Conservation (phyloP, 2,888 invertebrate species). For the Allophyes oxyacanthae region DNA sequence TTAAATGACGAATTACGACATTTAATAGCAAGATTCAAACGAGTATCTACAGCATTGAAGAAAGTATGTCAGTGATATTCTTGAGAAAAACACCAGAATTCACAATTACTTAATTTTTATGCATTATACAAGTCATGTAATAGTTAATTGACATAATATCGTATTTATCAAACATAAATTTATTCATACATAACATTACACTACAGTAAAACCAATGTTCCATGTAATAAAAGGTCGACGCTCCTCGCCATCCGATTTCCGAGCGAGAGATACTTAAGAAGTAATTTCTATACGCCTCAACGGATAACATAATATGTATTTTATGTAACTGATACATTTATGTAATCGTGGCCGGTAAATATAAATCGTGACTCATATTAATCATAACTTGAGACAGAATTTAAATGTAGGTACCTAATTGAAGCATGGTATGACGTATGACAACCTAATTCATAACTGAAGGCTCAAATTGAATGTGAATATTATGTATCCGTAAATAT, state of each 20-base stretch:
- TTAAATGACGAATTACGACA: no score
- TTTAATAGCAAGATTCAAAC: no score
- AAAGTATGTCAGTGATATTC: no score
- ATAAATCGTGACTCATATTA: slow-evolving; percentile 29
- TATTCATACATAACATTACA: slow-evolving; percentile 31
- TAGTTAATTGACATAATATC: slow-evolving; percentile 4
- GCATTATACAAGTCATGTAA: slow-evolving; percentile 6
- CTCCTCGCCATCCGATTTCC: slow-evolving; percentile 48
- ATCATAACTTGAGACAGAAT: slow-evolving; percentile 22
- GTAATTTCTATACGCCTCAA: slow-evolving; percentile 20
- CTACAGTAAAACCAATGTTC: slow-evolving; percentile 22
- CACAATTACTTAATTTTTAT: no score
- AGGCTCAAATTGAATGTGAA: no score
- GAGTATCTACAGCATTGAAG: no score
- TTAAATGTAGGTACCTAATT: slow-evolving; percentile 23
- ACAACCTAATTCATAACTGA: slow-evolving; percentile 3
- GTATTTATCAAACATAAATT: slow-evolving; percentile 24
- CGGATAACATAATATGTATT: slow-evolving; percentile 12
- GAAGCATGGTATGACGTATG: slow-evolving; percentile 9
- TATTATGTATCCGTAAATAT: no score
- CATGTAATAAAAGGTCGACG: slow-evolving; percentile 44
- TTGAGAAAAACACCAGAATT: no score
- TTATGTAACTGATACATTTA: slow-evolving; percentile 22
- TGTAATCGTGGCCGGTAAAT: slow-evolving; percentile 14
- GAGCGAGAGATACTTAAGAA: slow-evolving; percentile 28